Conservation (phyloP, 2,888 invertebrate genomes). For the Galeopsomyia nigrocyanea region DNA sequence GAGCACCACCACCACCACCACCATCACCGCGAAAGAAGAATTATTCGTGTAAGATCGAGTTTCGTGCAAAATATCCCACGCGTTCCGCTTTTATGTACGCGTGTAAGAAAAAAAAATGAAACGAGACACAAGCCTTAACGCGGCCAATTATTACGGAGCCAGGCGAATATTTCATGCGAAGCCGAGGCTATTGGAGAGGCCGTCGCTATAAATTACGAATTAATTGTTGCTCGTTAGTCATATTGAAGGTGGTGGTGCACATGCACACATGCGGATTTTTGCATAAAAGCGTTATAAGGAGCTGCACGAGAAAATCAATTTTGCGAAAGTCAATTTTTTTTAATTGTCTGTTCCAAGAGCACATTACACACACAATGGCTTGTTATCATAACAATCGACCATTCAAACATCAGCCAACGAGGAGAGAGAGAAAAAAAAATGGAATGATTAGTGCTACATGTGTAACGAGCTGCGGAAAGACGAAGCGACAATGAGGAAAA, state of each 20-base stretch:
- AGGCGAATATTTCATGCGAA: background rate
- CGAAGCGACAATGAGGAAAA: conserved; percentile 25
- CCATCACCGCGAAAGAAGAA: background rate
- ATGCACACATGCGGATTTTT: too few relatives aligned
- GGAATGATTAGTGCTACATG: too few relatives aligned
- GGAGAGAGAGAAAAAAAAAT: too few relatives aligned
- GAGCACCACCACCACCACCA: conserved; percentile 19
- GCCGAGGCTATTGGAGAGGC: background rate
- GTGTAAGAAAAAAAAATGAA: background rate
- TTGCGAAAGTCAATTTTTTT: too few relatives aligned
- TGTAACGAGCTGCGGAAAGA: too few relatives aligned
- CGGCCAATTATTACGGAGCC: conserved; percentile 6
- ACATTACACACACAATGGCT: too few relatives aligned
- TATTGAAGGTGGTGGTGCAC: too few relatives aligned
- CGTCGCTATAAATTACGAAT: conserved; percentile 22
- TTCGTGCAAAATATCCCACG: conserved; percentile 33
- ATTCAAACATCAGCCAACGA: too few relatives aligned
- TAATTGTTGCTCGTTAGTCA: conserved; percentile 25
- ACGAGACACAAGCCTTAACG: conserved; percentile 17
- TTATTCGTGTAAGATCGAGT: conserved; percentile 16
- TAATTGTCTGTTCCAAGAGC: too few relatives aligned
- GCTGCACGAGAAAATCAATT: too few relatives aligned
- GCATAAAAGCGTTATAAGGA: too few relatives aligned
- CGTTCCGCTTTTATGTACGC: background rate
- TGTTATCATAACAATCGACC: too few relatives aligned